Conservation (phyloP, 2,797 vertebrate genomes). For the Pangasius larnaudii region DNA sequence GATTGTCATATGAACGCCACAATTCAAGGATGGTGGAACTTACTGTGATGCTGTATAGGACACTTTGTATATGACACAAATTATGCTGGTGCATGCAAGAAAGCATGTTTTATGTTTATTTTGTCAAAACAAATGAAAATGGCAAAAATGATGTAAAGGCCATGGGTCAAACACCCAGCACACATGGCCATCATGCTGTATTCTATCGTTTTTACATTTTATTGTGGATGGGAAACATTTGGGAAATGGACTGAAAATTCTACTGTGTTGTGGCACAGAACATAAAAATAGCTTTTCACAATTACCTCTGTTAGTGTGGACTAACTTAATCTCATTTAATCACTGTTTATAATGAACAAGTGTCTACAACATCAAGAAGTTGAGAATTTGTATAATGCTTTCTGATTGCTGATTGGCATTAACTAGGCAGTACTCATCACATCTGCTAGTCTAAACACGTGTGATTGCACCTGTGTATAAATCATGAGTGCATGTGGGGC, state of each 20-base stretch:
- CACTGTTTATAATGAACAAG: conserved; percentile 26
- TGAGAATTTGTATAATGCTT: conserved; percentile 47
- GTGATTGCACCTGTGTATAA: conserved; percentile 19
- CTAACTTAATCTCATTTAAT: conserved; percentile 32
- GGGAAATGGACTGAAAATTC: background rate
- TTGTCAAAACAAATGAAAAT: background rate
- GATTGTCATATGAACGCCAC: background rate
- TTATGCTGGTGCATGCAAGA: background rate
- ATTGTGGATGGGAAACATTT: background rate
- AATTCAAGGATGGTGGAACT: background rate
- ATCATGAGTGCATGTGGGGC: background rate
- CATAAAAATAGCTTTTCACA: background rate
- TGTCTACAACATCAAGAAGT: conserved; percentile 31
- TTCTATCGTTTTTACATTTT: too few species aligned
- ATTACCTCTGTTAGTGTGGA: background rate
- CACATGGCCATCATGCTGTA: background rate
- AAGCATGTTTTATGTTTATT: background rate
- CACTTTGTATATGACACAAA: background rate
- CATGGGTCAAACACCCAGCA: background rate
- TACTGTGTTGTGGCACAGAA: background rate
- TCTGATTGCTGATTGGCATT: conserved; percentile 34
- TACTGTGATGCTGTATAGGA: background rate
- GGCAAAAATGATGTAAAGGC: background rate
- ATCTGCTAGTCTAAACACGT: background rate
- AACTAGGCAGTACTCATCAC: background rate